A percentile compares a stretch with the other conserved stretches of the same genome.
Conservation (phyloP, 37 sponge, comb jelly and placozoan genomes). For the Dysidea cf. avara region DNA sequence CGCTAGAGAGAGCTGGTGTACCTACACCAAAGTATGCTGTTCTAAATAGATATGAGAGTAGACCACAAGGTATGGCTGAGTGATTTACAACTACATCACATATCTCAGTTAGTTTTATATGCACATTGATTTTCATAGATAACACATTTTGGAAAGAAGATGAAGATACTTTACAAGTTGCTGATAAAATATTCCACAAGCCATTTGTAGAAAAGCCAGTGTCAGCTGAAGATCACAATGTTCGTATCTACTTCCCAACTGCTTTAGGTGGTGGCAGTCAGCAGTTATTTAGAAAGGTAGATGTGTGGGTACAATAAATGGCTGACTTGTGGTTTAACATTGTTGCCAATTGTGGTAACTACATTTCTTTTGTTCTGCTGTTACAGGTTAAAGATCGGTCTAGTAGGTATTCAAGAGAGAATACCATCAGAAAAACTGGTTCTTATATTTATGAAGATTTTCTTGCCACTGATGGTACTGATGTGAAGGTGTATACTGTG, state of each 20-base stretch:
- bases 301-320: background rate
- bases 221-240: constrained; percentile 90
- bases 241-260: constrained; percentile 93
- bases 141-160: constrained; percentile 44
- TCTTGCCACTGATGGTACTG: constrained; percentile 92
- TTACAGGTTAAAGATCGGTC: constrained; percentile 70
- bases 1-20: constrained; percentile 11
- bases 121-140: background rate
- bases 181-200: constrained; percentile 77
- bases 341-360: background rate
- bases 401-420: constrained; percentile 74
- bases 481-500: constrained; percentile 95
- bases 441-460: constrained; percentile 97
- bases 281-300: constrained; percentile 92
- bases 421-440: constrained; percentile 62
- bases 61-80: background rate
- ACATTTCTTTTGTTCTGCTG: background rate
- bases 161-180: constrained; percentile 76
- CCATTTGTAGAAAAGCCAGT: constrained; percentile 98
- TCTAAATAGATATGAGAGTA: constrained; percentile 21
- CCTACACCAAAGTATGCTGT: constrained; percentile 28
- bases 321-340: background rate
- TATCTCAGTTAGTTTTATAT: background rate
- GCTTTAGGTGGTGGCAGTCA: constrained; percentile 91
- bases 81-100: too few relatives aligned